These are phyloP conservation scores for Propithecus deckenii DNA, from an alignment of 2,797 vertebrate species.

Conservation along the genomic window DNA sequence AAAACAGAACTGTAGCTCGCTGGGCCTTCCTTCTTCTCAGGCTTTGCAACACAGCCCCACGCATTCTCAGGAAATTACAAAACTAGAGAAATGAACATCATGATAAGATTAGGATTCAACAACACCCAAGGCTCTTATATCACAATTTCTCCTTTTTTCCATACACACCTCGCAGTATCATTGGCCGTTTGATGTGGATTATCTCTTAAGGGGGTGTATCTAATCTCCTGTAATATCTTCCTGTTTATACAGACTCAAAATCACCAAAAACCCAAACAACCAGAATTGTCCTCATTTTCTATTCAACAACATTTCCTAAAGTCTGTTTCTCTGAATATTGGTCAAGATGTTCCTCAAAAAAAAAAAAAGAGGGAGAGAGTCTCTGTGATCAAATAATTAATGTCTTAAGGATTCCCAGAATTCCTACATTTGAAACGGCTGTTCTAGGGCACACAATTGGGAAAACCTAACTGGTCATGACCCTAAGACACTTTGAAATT, in stretches of 20 bases:
- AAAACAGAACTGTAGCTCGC: background rate
- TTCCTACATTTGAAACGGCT: background rate
- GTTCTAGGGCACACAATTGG: background rate
- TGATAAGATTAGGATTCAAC: background rate
- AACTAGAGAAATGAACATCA: background rate
- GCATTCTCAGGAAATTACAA: background rate
- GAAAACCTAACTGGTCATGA: background rate
- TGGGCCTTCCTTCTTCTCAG: background rate
- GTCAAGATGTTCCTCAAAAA: background rate
- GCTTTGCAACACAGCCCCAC: background rate
- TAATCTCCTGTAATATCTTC: background rate
- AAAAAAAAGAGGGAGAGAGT: background rate
- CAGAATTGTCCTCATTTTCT: background rate
- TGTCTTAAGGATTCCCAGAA: background rate
- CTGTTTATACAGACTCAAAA: background rate
- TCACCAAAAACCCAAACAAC: background rate
- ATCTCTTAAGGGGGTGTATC: background rate
- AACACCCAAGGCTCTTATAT: background rate
- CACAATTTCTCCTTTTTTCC: background rate
- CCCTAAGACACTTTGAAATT: background rate
- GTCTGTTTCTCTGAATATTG: background rate
- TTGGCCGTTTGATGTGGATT: background rate
- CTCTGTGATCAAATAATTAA: background rate
- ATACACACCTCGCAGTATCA: background rate
- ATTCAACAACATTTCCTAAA: background rate